These are phyloP conservation scores for Linhomoeus sp. DNA, from an alignment of 2,888 invertebrate genomes.

Conservation along the genomic window DNA sequence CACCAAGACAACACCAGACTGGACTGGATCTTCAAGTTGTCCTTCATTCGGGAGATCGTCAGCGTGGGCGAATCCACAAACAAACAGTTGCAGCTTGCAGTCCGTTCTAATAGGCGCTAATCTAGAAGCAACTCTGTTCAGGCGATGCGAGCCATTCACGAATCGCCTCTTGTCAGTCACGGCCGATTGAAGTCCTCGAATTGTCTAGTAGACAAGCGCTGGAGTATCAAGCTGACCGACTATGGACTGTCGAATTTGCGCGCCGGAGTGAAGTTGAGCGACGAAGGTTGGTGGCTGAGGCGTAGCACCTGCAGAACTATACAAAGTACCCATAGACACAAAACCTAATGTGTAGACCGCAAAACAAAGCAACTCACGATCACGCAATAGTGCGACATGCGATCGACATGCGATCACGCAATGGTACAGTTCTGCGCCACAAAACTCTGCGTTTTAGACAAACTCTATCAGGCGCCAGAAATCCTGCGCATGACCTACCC, in stretches of 20 bases:
- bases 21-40: conserved; percentile 6
- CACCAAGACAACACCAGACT: background rate
- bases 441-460: too few relatives aligned
- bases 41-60: conserved; percentile 4
- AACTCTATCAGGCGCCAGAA: too few relatives aligned
- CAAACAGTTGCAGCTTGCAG: background rate
- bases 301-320: conserved; percentile 19
- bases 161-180: background rate
- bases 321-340: conserved; percentile 17
- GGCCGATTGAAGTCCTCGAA: conserved; percentile 5
- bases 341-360: conserved; percentile 14
- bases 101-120: too few relatives aligned
- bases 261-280: background rate
- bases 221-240: conserved; percentile 5
- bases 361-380: conserved; percentile 11
- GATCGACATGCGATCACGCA: background rate
- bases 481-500: too few relatives aligned
- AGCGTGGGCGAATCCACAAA: too few relatives aligned
- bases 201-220: conserved; percentile 6
- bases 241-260: conserved; percentile 2
- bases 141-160: conserved; percentile 5
- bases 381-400: conserved; percentile 4
- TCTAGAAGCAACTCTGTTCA: conserved; percentile 7
- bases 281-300: conserved; percentile 8
- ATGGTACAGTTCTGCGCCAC: too few relatives aligned